Evolutionary conservation across 2,888 invertebrate species (phyloP).

Genomic region (Agrochola lychnidis): DNA sequence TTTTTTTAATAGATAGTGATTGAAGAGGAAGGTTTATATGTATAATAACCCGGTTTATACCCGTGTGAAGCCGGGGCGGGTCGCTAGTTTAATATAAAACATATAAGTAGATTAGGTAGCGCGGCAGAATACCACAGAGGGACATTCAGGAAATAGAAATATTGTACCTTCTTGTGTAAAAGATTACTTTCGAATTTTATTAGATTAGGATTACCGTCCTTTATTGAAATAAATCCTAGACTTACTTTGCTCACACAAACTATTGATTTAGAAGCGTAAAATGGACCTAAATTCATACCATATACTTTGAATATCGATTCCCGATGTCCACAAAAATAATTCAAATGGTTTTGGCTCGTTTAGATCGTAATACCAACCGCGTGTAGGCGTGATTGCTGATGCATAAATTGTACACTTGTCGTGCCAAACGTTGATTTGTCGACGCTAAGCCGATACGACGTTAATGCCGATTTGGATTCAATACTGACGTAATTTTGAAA

Average conservation of each 20-base stretch:
- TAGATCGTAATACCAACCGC: slow-evolving; percentile 50
- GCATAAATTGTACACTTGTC: slow-evolving; percentile 68
- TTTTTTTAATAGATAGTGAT: too few relatives aligned
- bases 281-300: neutral
- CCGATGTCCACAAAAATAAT: slow-evolving; percentile 37
- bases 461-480: slow-evolving; percentile 54
- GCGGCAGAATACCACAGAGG: too few relatives aligned
- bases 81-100: too few relatives aligned
- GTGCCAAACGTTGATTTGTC: slow-evolving; percentile 65
- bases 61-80: too few relatives aligned
- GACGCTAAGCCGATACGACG: slow-evolving; percentile 57
- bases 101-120: too few relatives aligned
- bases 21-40: too few relatives aligned
- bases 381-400: slow-evolving; percentile 60
- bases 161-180: neutral
- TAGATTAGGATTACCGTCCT: neutral
- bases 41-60: too few relatives aligned
- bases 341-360: slow-evolving; percentile 47
- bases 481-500: slow-evolving; percentile 55
- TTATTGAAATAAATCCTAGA: neutral
- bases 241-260: neutral
- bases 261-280: neutral
- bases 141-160: neutral
- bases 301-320: slow-evolving; percentile 3
- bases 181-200: neutral